Base-by-base conservation (phyloP, 2,888 invertebrate species). In the Sialis fuliginosa region DNA sequence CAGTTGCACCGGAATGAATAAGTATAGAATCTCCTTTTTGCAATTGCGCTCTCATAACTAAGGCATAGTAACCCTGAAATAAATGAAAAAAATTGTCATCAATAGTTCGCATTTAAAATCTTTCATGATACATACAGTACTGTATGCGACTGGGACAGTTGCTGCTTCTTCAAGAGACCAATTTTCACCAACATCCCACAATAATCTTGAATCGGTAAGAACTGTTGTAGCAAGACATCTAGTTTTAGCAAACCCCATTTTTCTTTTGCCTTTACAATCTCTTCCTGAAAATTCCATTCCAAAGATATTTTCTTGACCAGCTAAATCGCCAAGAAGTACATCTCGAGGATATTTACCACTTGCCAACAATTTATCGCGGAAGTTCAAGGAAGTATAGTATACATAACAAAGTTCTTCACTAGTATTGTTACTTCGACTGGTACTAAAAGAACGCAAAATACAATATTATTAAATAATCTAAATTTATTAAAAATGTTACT, bases 1-100 rank as follows among this genome's bases (percentile, higher is more conserved):
- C 91, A 49, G 91, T 91, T 52, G 84, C 79, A 50, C 90, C 91
- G 46, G 90, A 88, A 63, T 91, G 91, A 56, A 91, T 80, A 30
- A 91, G 72, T 49, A 91, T 78, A 45, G 72, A 66, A 54, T 90
- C 86, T 8, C 88, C 86, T 54, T 71, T 69, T 56, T 72, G 74
- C 71, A 91, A 74, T 59, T 78, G 74, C 34, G 91, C 93, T 53
- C 93, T 75, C 48, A 89, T 77, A 37, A 75, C 63, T 33, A 66
- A 50, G 34, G 58, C 55, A 52, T 63, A 60, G 48, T 60, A 64
- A 4, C 22, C 22, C 22, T 22, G 4, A 22, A 22, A 22, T 22
- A 22, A 22, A 22, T 22, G 2, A 2, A 2, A 22, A 22, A 22
- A 22, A 22, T 2, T 22, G 22, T 22, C 22, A 22, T 22, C 22